These are phyloP conservation scores for Alectura lathami DNA, from an alignment of 2,113 vertebrate species.

Conservation along the genomic window DNA sequence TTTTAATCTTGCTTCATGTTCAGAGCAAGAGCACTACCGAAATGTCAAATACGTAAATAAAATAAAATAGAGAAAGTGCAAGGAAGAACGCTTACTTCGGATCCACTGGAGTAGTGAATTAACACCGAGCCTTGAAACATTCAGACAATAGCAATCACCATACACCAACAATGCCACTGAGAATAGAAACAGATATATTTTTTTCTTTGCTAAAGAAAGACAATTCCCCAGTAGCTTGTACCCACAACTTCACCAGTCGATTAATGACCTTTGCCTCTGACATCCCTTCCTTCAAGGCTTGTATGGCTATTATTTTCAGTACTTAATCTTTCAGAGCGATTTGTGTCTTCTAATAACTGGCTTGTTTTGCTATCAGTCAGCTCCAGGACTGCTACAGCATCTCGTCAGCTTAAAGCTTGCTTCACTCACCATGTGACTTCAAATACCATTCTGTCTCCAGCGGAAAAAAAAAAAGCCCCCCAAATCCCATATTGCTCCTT, in stretches of 20 bases:
- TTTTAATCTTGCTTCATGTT: not conserved
- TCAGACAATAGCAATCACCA: not conserved
- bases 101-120: not conserved
- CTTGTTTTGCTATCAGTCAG: conserved; percentile 60
- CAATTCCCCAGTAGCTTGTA: not conserved
- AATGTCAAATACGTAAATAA: conserved; percentile 5
- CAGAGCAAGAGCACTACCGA: not conserved
- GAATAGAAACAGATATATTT: not conserved
- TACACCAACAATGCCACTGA: not conserved
- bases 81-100: conserved; percentile 19
- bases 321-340: conserved; percentile 53
- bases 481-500: conserved; percentile 45
- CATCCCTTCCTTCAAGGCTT: not conserved
- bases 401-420: conserved; percentile 9
- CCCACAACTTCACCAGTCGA: conserved; percentile 28
- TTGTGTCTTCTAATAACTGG: conserved; percentile 45
- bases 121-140: not conserved
- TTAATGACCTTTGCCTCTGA: conserved; percentile 49
- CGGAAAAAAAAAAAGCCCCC: not conserved
- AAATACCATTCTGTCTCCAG: not conserved
- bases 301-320: conserved; percentile 54
- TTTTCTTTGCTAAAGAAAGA: not conserved
- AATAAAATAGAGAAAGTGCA: not conserved
- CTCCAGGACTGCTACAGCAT: conserved; percentile 5
- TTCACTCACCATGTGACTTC: conserved; percentile 33